Evolutionary conservation across 2,888 invertebrate species (phyloP).

Genomic region (Meteorus colon): DNA sequence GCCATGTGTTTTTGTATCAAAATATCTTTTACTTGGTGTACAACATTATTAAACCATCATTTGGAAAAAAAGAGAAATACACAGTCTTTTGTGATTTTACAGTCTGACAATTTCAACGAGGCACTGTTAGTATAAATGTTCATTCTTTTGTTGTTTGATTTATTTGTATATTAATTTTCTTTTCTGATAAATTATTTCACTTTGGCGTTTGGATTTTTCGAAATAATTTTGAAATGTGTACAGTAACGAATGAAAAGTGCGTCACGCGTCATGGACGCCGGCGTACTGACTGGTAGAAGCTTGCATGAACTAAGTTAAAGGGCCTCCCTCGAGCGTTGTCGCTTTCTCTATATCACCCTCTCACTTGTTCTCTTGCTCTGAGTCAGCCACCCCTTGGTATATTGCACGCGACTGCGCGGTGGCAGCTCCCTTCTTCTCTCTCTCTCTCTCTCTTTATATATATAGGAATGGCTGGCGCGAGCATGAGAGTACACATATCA

Average conservation of each 20-base stretch:
- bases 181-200: not conserved
- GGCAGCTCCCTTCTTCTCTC: not conserved
- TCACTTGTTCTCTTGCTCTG: constrained; percentile 22
- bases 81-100: not conserved
- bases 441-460: no score
- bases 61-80: no score
- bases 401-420: constrained; percentile 24
- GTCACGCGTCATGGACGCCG: constrained; percentile 56
- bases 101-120: constrained; percentile 8
- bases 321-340: constrained; percentile 39
- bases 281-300: constrained; percentile 51
- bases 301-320: constrained; percentile 47
- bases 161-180: not conserved
- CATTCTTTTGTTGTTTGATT: not conserved
- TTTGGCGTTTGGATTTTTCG: not conserved
- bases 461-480: constrained; percentile 9
- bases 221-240: constrained; percentile 3
- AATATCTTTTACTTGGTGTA: not conserved
- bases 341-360: not conserved
- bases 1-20: not conserved
- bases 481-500: not conserved
- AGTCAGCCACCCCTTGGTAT: constrained; percentile 45
- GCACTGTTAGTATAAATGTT: constrained; percentile 28
- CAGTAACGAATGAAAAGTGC: constrained; percentile 38
- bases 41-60: no score